Evolutionary conservation across 2,888 invertebrate species (phyloP), one percentile per base, ranked within the genome.

Genomic region (Drosophila yooni): DNA sequence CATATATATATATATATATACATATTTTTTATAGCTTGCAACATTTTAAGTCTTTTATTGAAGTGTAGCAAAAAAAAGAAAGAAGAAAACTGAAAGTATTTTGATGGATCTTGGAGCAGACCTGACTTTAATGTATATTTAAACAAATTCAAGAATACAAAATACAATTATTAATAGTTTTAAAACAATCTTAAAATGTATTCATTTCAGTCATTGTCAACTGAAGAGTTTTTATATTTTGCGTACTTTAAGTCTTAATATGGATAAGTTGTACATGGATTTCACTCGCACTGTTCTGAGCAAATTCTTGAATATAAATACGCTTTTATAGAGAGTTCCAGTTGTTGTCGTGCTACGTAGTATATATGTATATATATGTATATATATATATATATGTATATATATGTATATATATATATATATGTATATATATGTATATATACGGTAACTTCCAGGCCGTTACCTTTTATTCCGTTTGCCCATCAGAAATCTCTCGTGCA

Each of bases 401-500:
- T 59, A 48, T 74, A 76, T 18, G 13, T 27, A 38, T n/a, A 13
- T 13, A 18, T 34, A 54, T 29, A 40, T 40, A 40, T n/a, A 13
- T 38, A 29, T 21, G 21, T 27, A 11, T 53, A 15, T 21, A 50
- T 13, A 36, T 70, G 60, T 60, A 69, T 83, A 74, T 59, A 48
- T 74, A 76, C 58, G 70, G 81, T 79, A 85, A 86, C 83, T 90
- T 88, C 89, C 89, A 86, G 88, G 79, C 90, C 79, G 87, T 86
- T 90, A 79, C 81, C 81, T 86, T 87, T 87, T 76, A 88, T 84
- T 84, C 88, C 82, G 74, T 72, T 75, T 84, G 76, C 72, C 80
- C 84, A 82, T 83, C 83, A 88, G 81, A 81, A 86, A 77, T 89
- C 84, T 89, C 78, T 89, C 89, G 90, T 89, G 89, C 89, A 89